A percentile compares a stretch with the other conserved stretches of the same genome.
These are phyloP conservation scores for Drosophila micromelanica DNA, from an alignment of 1,140 invertebrate genomes.

Conservation along the genomic window DNA sequence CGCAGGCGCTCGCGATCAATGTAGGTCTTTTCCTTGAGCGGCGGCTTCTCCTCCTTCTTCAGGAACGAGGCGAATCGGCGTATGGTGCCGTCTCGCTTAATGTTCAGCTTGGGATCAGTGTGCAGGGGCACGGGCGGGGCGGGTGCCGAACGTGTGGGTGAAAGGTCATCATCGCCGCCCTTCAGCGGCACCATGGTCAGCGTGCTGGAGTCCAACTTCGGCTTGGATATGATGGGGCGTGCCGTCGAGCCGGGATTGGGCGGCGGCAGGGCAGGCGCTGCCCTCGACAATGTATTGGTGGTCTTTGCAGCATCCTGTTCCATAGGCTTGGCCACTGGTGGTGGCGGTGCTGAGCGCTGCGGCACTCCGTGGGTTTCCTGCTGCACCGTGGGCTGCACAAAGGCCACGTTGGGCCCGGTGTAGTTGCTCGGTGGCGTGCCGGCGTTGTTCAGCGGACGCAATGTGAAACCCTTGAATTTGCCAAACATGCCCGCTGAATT, in stretches of 20 bases:
- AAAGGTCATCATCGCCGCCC: conserved; percentile 86
- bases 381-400: conserved; percentile 80
- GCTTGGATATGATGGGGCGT: conserved; percentile 91
- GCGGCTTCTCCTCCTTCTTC: conserved; percentile 87
- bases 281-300: conserved; percentile 43
- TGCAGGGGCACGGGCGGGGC: conserved; percentile 78
- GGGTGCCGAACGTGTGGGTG: conserved; percentile 76
- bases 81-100: conserved; percentile 86
- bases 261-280: conserved; percentile 86
- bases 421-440: conserved; percentile 66
- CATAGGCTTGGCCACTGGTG: conserved; percentile 48
- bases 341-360: conserved; percentile 72
- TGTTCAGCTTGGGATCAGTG: conserved; percentile 82
- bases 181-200: conserved; percentile 89
- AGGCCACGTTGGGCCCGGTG: conserved; percentile 81
- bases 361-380: conserved; percentile 65
- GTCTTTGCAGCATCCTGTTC: conserved; percentile 16
- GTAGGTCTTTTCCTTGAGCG: conserved; percentile 87
- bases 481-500: conserved; percentile 87
- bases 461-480: conserved; percentile 93
- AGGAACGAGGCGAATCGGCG: conserved; percentile 92
- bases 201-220: conserved; percentile 91
- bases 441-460: conserved; percentile 87
- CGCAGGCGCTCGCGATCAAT: conserved; percentile 89
- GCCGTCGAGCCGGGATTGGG: conserved; percentile 84